Evolutionary conservation across 1,140 invertebrate genomes (phyloP).

Genomic region (Pogonomyrmex barbatus): DNA sequence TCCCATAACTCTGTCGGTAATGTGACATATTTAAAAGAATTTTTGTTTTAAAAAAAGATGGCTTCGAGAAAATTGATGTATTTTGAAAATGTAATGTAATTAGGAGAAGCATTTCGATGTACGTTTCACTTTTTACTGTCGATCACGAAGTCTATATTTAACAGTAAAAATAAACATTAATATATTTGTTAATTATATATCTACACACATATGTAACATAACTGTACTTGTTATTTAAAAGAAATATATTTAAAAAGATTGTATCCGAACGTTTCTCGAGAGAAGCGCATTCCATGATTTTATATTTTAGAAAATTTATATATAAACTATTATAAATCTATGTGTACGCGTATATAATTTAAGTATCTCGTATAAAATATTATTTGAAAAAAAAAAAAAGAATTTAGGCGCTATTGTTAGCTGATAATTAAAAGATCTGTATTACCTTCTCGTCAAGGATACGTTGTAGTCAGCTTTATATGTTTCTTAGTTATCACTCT

Average conservation of each 20-base stretch:
- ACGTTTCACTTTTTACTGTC: not conserved
- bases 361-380: not conserved
- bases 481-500: slow-evolving; percentile 35
- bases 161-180: not conserved
- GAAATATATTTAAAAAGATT: not conserved
- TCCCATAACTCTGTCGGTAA: slow-evolving; percentile 75
- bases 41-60: slow-evolving; percentile 4
- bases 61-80: no score
- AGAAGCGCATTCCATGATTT: not conserved
- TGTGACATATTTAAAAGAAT: slow-evolving; percentile 32
- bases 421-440: slow-evolving; percentile 62
- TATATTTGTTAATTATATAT: not conserved
- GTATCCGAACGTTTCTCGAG: not conserved
- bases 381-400: not conserved
- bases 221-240: not conserved
- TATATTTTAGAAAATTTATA: not conserved
- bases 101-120: not conserved
- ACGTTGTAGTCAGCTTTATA: not conserved
- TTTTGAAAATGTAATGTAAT: not conserved
- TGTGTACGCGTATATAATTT: not conserved
- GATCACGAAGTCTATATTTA: not conserved
- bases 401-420: not conserved
- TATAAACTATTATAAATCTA: not conserved
- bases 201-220: no score
- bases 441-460: slow-evolving; percentile 65